These are phyloP conservation scores for Toxotes jaculatrix DNA, from an alignment of 2,113 vertebrate species.

Conservation along the genomic window DNA sequence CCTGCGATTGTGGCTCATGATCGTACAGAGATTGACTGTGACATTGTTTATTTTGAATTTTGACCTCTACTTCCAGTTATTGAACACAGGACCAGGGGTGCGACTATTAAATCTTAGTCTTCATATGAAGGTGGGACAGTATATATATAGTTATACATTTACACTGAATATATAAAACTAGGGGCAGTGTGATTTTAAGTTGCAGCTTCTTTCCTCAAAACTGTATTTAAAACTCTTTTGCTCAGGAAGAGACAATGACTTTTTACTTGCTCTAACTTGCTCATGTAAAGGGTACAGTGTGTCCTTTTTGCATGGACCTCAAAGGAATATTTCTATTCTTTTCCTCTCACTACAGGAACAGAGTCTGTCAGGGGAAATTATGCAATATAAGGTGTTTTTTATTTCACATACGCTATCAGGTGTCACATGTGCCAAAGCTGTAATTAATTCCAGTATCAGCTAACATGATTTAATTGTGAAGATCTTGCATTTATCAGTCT, in stretches of 20 bases:
- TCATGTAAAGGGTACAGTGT: background rate
- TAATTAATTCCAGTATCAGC: slow-evolving; percentile 3
- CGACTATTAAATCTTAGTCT: background rate
- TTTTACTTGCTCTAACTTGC: background rate
- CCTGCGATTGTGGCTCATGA: slow-evolving; percentile 14
- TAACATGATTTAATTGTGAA: slow-evolving; percentile 4
- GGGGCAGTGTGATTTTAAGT: background rate
- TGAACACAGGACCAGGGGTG: background rate
- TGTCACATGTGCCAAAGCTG: background rate
- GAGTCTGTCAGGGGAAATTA: background rate
- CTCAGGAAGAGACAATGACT: background rate
- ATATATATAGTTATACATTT: background rate
- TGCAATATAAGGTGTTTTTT: background rate
- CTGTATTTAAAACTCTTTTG: background rate
- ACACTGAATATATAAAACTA: background rate
- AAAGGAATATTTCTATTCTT: background rate
- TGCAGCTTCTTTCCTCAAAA: background rate
- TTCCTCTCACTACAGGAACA: slow-evolving; percentile 15
- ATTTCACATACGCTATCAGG: background rate
- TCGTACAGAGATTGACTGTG: slow-evolving; percentile 28
- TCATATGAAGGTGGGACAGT: background rate
- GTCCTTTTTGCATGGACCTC: background rate
- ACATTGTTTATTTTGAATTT: slow-evolving; percentile 35
- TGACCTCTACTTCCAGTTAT: slow-evolving; percentile 20
- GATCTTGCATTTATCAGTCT: background rate